These are phyloP conservation scores for Trematocara zebra DNA, from an alignment of 2,113 vertebrate species.

Conservation along the genomic window DNA sequence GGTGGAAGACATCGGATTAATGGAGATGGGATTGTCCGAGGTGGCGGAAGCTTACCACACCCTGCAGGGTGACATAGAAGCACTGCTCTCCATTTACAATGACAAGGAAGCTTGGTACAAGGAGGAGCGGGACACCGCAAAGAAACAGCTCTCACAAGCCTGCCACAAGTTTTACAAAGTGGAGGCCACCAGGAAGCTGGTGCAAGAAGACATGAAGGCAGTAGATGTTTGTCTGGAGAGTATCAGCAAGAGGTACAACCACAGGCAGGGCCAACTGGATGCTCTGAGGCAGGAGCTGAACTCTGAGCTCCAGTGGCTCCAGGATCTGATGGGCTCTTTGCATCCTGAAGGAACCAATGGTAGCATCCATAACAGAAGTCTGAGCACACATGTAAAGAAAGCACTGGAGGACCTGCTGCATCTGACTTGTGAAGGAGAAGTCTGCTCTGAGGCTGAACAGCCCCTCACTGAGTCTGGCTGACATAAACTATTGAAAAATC, in stretches of 20 bases:
- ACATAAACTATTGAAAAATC: background rate
- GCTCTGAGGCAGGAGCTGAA: slow-evolving; percentile 78
- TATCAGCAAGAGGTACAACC: slow-evolving; percentile 63
- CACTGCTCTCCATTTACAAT: slow-evolving; percentile 80
- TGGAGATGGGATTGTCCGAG: slow-evolving; percentile 58
- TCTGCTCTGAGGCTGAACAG: slow-evolving; percentile 67
- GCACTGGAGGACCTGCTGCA: slow-evolving; percentile 74
- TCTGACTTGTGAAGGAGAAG: slow-evolving; percentile 65
- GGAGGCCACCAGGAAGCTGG: slow-evolving; percentile 73
- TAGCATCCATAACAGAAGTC: slow-evolving; percentile 35
- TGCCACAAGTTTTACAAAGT: slow-evolving; percentile 79
- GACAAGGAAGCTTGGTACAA: slow-evolving; percentile 88
- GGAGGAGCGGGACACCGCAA: slow-evolving; percentile 74
- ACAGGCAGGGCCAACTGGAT: slow-evolving; percentile 75
- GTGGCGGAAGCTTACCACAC: slow-evolving; percentile 64
- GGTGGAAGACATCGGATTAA: slow-evolving; percentile 74
- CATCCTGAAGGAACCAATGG: slow-evolving; percentile 51
- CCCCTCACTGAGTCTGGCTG: slow-evolving; percentile 52
- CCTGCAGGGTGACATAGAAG: slow-evolving; percentile 80
- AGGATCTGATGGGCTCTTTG: slow-evolving; percentile 74
- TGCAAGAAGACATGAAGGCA: slow-evolving; percentile 73
- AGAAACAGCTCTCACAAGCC: slow-evolving; percentile 81
- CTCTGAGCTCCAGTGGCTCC: slow-evolving; percentile 79
- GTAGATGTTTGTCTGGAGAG: slow-evolving; percentile 60
- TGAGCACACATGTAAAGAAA: slow-evolving; percentile 69